These are phyloP conservation scores for Elanus axillaris DNA, from an alignment of 2,113 vertebrate species.

Conservation along the genomic window DNA sequence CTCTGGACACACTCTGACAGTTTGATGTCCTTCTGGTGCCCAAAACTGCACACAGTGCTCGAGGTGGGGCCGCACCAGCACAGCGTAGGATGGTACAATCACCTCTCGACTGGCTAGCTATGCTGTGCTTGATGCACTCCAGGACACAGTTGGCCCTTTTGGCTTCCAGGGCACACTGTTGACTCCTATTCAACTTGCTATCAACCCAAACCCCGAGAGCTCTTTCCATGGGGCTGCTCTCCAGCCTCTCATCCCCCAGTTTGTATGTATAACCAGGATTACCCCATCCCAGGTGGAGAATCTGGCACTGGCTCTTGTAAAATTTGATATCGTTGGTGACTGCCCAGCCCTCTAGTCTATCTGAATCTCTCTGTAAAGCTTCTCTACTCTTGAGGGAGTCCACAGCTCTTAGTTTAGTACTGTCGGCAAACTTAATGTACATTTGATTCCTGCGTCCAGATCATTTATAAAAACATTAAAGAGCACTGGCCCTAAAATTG, in stretches of 20 bases:
- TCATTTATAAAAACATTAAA: not conserved
- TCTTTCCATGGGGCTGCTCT: not conserved
- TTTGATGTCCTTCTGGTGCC: not conserved
- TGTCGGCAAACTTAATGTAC: not conserved
- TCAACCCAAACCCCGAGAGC: not conserved
- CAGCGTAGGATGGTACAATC: not conserved
- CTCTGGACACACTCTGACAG: not conserved
- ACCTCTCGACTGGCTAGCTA: accelerated
- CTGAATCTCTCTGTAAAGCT: not conserved
- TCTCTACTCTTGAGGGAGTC: not conserved
- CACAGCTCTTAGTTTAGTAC: not conserved
- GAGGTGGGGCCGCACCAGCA: not conserved
- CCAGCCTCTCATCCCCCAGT: accelerated
- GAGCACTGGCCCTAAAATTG: not conserved
- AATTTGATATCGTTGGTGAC: not conserved
- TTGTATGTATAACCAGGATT: not conserved
- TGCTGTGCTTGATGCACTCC: not conserved
- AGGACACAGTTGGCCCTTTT: not conserved
- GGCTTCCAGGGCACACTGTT: not conserved
- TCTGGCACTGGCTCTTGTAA: not conserved
- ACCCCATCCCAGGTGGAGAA: not conserved
- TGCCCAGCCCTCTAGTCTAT: not conserved
- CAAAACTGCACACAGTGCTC: not conserved
- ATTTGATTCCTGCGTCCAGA: accelerated
- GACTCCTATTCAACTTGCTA: not conserved